A percentile compares a stretch with the other conserved stretches of the same genome.
Evolutionary conservation across 30 jellyfish, hydroid and myxozoan genomes (phyloP).

Genomic region (Pelagia noctiluca): DNA sequence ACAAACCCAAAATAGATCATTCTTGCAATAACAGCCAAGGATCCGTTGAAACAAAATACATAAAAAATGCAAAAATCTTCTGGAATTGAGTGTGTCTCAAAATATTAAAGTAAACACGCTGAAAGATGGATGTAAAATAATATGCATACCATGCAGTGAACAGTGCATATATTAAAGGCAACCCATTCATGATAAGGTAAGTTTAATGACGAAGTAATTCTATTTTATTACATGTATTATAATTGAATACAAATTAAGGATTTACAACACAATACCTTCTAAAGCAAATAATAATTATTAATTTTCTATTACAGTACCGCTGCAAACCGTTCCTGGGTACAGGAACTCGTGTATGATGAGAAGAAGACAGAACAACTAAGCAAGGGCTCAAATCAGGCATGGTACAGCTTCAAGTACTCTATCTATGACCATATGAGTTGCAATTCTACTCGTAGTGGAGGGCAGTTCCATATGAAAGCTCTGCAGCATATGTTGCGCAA

Average conservation of each 20-base stretch:
- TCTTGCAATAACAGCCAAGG: constrained; percentile 22
- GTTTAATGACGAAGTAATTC: constrained; percentile 6
- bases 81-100: constrained; percentile 15
- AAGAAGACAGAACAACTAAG: constrained; percentile 9
- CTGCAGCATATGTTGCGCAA: constrained; percentile 12
- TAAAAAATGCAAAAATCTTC: constrained; percentile 12
- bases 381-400: constrained; percentile 46
- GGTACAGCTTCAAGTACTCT: constrained; percentile 55
- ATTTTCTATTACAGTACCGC: constrained; percentile 14
- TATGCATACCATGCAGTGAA: constrained; percentile 25
- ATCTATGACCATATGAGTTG: constrained; percentile 32
- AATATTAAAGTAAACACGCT: constrained; percentile 8
- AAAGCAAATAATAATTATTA: constrained; percentile 10
- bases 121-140: constrained; percentile 25
- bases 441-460: constrained; percentile 19
- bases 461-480: constrained; percentile 49
- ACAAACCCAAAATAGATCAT: constrained; percentile 6
- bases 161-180: constrained; percentile 13
- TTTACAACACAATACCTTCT: constrained; percentile 11
- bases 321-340: constrained; percentile 38
- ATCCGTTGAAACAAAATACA: constrained; percentile 19
- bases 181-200: constrained; percentile 28
- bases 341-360: constrained; percentile 26
- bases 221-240: constrained; percentile 6
- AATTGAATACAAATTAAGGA: constrained; percentile 6